Evolutionary conservation across 2,888 invertebrate genomes (phyloP).

Genomic region (Chydorus sphaericus): DNA sequence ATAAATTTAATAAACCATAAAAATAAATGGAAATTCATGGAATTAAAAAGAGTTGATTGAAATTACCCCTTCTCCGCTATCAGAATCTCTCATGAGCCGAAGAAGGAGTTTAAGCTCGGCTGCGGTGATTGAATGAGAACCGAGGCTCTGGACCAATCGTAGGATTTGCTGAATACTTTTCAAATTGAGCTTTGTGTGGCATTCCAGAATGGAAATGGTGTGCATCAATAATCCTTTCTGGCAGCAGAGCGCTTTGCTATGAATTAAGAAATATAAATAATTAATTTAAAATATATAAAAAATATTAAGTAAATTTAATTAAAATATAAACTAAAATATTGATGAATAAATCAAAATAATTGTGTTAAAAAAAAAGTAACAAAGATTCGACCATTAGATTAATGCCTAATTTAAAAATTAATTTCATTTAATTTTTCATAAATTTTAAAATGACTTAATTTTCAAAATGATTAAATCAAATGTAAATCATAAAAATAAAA

Average conservation of each 20-base stretch:
- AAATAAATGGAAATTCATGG: background rate
- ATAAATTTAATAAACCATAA: conserved; percentile 14
- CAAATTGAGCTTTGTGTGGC: conserved; percentile 30
- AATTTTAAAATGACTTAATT: too few species aligned
- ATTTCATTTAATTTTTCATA: too few species aligned
- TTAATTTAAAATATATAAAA: background rate
- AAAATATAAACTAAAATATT: background rate
- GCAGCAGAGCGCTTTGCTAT: conserved; percentile 39
- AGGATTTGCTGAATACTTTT: conserved; percentile 37
- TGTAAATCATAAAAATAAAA: too few species aligned
- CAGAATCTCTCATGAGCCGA: conserved; percentile 26
- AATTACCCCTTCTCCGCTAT: background rate
- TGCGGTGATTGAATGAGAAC: conserved; percentile 39
- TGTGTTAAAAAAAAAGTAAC: background rate
- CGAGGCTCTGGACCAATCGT: conserved; percentile 39
- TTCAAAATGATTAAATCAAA: too few species aligned
- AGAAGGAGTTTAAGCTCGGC: conserved; percentile 42
- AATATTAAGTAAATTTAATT: background rate
- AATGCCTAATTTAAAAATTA: too few species aligned
- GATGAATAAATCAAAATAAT: background rate
- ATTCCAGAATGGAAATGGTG: conserved; percentile 32
- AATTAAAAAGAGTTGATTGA: conserved; percentile 26
- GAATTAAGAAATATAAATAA: conserved; percentile 20
- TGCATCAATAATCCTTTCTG: conserved; percentile 35
- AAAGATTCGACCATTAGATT: background rate